phyloP scores from a whole-genome alignment of 2,113 vertebrate genomes.

The Hirundichthys speculiger region DNA sequence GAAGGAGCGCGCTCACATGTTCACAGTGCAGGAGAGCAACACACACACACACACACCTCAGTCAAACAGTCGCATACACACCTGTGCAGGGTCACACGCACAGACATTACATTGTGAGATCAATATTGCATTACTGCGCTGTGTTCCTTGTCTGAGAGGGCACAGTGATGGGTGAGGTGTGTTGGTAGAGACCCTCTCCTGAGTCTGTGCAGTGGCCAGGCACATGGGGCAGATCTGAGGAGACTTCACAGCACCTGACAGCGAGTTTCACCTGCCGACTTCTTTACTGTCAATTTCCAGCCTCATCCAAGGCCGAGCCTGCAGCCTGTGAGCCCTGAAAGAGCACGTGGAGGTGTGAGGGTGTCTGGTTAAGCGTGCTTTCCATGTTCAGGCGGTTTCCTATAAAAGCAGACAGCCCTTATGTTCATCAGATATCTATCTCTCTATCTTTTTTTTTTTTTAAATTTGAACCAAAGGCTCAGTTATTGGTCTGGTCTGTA shows the following conservation, averaged over 20 bases:
- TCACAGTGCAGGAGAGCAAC: slow-evolving; percentile 32
- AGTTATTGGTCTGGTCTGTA: no score
- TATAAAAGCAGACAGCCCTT: background rate
- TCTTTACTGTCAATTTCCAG: slow-evolving; percentile 37
- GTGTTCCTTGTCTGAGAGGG: slow-evolving; percentile 69
- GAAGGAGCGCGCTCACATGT: slow-evolving; percentile 32
- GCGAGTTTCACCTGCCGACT: slow-evolving; percentile 55
- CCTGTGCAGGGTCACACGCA: slow-evolving; percentile 1
- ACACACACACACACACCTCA: slow-evolving; percentile 29
- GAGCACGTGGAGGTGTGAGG: background rate
- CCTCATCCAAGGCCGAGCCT: slow-evolving; percentile 32
- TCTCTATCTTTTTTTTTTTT: no score
- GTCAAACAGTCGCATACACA: slow-evolving; percentile 36
- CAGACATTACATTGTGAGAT: slow-evolving; percentile 64
- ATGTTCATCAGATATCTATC: background rate
- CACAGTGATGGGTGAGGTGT: slow-evolving; percentile 67
- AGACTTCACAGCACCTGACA: slow-evolving; percentile 65
- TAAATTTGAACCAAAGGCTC: no score
- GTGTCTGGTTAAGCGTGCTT: background rate
- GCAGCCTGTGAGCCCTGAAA: slow-evolving; percentile 44
- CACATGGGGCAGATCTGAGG: slow-evolving; percentile 63
- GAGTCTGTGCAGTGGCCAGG: slow-evolving; percentile 59
- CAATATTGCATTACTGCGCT: slow-evolving; percentile 77
- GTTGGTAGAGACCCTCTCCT: slow-evolving; percentile 54
- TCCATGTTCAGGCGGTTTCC: background rate